phyloP scores from a whole-genome alignment of 2,113 vertebrate species.

The Tichodroma muraria region DNA sequence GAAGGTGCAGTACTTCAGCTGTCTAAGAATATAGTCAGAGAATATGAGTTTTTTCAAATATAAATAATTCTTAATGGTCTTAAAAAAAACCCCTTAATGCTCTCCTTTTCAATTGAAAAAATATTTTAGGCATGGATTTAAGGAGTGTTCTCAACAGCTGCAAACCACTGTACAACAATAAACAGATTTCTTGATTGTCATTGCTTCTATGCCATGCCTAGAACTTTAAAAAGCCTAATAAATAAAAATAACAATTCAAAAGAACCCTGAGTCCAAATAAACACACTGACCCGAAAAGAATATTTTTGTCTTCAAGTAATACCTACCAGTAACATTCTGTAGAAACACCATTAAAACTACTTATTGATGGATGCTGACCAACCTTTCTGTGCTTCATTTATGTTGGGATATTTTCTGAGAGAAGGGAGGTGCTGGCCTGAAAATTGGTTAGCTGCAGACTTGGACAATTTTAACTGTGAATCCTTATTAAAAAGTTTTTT shows the following conservation, averaged over 20 bases:
- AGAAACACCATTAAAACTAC: neutral
- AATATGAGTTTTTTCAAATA: neutral
- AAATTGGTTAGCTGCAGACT: neutral
- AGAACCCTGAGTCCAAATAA: rapidly evolving
- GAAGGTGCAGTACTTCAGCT: neutral
- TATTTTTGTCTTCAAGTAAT: neutral
- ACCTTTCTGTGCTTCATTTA: neutral
- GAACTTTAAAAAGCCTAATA: neutral
- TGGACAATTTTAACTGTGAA: neutral
- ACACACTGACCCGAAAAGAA: neutral
- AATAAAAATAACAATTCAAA: neutral
- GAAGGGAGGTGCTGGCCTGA: neutral
- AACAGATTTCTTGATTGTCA: neutral
- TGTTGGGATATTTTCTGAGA: neutral
- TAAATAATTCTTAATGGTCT: neutral
- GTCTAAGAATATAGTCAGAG: neutral
- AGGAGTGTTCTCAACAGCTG: neutral
- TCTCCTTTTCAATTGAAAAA: neutral
- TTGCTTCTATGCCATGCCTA: neutral
- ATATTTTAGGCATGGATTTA: neutral
- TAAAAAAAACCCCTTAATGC: neutral
- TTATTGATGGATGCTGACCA: neutral
- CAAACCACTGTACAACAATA: neutral
- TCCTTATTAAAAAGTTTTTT: neutral
- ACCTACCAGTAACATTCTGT: neutral